Conservation (phyloP, 2,113 vertebrate species). For the Taxidea taxus region DNA sequence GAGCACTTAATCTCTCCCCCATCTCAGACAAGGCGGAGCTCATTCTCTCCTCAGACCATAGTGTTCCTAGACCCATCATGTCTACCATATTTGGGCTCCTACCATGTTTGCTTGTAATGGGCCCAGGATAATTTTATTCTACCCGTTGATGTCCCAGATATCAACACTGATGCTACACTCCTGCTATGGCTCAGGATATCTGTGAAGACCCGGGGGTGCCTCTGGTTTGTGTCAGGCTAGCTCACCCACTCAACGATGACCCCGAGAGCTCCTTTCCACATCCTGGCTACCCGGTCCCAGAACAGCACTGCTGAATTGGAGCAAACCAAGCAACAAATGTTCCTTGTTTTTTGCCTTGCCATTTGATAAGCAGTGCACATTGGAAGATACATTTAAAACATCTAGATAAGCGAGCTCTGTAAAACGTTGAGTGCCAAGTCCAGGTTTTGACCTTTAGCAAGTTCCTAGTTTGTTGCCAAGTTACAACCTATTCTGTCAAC, state of each 20-base stretch:
- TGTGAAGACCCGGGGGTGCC: too few species aligned
- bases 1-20: background rate
- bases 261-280: background rate
- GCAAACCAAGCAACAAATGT: constrained; percentile 54
- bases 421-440: constrained; percentile 59
- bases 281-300: background rate
- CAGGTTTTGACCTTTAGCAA: constrained; percentile 77
- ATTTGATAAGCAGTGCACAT: constrained; percentile 54
- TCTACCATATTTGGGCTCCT: background rate
- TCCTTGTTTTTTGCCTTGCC: constrained; percentile 50
- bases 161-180: background rate
- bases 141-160: background rate
- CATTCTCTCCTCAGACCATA: background rate
- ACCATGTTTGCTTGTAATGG: background rate
- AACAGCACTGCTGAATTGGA: constrained; percentile 37
- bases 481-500: constrained; percentile 54
- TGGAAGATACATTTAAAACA: constrained; percentile 70
- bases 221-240: background rate
- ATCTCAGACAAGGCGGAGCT: background rate
- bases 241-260: background rate
- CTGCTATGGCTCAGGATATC: background rate
- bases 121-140: background rate
- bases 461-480: constrained; percentile 59
- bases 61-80: background rate
- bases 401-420: constrained; percentile 65